These are phyloP conservation scores for Oreocharis arfaki DNA, from an alignment of 2,113 vertebrate genomes.

Conservation along the genomic window DNA sequence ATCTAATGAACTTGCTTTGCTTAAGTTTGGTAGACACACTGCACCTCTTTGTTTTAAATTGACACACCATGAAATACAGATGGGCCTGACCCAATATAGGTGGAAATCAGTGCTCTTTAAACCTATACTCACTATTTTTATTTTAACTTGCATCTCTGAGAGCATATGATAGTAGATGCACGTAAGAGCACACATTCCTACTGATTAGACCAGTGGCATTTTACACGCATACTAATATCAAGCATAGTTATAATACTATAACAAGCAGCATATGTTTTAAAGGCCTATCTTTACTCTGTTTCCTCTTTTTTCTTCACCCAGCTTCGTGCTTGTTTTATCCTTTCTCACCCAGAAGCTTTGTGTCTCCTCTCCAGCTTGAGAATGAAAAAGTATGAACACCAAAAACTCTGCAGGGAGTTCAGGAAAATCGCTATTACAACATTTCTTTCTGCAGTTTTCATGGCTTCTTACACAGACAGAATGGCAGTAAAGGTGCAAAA, in stretches of 20 bases:
- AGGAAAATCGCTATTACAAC: neutral
- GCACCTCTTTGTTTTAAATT: neutral
- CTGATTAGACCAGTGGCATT: neutral
- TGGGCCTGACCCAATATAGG: neutral
- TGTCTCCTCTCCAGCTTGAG: neutral
- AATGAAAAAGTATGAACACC: neutral
- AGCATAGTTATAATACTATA: neutral
- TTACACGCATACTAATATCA: neutral
- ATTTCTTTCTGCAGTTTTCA: neutral
- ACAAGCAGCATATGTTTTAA: neutral
- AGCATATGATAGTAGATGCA: neutral
- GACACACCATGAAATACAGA: neutral
- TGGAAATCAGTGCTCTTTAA: neutral
- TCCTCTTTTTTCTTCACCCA: neutral
- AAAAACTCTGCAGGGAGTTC: slow-evolving; percentile 2
- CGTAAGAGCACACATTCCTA: neutral
- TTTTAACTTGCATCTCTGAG: neutral
- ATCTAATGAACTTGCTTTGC: neutral
- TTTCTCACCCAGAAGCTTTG: neutral
- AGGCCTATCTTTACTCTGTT: neutral
- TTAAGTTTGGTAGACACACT: neutral
- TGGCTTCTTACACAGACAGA: neutral
- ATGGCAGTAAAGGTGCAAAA: neutral
- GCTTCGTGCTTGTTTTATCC: neutral
- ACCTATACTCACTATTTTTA: neutral